A percentile compares a stretch with the other conserved stretches of the same genome.
These are phyloP conservation scores for Apodemus agrarius DNA, from an alignment of 2,797 vertebrate genomes.

Conservation along the genomic window DNA sequence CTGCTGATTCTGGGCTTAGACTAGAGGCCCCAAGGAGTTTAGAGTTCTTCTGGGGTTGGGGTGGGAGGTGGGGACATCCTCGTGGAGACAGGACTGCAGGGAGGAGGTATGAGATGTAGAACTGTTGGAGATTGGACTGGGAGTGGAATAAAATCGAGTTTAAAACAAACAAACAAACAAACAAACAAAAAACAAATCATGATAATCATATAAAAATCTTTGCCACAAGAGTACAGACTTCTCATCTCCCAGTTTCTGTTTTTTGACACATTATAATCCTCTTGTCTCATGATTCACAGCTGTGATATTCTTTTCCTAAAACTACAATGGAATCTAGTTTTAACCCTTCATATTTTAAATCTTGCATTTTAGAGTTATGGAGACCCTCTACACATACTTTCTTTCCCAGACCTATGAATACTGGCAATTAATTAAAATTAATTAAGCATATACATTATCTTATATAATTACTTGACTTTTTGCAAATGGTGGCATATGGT, in stretches of 20 bases:
- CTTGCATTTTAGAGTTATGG: neutral
- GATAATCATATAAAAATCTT: neutral
- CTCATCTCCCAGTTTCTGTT: neutral
- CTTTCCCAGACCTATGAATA: neutral
- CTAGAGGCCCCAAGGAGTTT: no score
- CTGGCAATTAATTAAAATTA: neutral
- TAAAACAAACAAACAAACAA: no score
- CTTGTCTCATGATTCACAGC: neutral
- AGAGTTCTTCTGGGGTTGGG: no score
- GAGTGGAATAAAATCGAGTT: no score
- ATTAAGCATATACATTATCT: neutral
- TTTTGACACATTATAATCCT: neutral
- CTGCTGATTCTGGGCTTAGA: no score
- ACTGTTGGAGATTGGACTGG: no score
- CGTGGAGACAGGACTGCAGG: no score
- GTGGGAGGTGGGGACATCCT: no score
- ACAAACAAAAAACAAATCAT: neutral
- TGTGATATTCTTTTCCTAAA: neutral
- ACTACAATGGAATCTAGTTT: neutral
- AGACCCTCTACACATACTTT: neutral
- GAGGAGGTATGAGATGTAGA: no score
- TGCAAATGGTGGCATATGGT: neutral
- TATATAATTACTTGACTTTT: neutral
- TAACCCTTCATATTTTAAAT: neutral
- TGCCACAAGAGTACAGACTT: neutral